phyloP scores from a whole-genome alignment of 35 echinoderm and acorn worm species.

The Heliocidaris erythrogramma region DNA sequence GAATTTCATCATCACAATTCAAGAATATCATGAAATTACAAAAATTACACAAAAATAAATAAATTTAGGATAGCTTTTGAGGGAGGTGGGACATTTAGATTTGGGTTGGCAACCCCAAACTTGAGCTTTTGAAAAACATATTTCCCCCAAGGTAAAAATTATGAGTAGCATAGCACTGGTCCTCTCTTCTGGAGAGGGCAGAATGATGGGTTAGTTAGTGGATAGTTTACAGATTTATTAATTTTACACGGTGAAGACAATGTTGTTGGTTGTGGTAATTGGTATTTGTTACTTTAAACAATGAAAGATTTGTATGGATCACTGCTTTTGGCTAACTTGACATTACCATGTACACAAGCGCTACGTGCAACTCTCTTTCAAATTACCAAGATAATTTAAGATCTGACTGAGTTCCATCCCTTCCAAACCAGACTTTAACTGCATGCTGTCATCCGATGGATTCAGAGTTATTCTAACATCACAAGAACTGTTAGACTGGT shows the following conservation, averaged over 20 bases:
- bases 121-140: too few relatives aligned
- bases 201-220: background rate
- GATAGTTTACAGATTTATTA: background rate
- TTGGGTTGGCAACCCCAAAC: too few relatives aligned
- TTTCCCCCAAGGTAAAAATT: too few relatives aligned
- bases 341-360: background rate
- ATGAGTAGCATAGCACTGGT: background rate
- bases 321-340: background rate
- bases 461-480: slow-evolving; percentile 39
- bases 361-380: slow-evolving; percentile 48
- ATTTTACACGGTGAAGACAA: background rate
- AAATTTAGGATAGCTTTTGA: too few relatives aligned
- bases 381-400: slow-evolving; percentile 29
- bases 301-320: background rate
- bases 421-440: slow-evolving; percentile 27
- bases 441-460: slow-evolving; percentile 34
- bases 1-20: too few relatives aligned
- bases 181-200: background rate
- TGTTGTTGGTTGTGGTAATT: background rate
- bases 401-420: slow-evolving; percentile 30
- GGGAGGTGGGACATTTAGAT: too few relatives aligned
- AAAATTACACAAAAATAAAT: too few relatives aligned
- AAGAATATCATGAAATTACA: too few relatives aligned
- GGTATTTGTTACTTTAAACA: background rate
- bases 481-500: slow-evolving; percentile 47